phyloP scores from a whole-genome alignment of 2,888 invertebrate species.

The Germaria angustata region DNA sequence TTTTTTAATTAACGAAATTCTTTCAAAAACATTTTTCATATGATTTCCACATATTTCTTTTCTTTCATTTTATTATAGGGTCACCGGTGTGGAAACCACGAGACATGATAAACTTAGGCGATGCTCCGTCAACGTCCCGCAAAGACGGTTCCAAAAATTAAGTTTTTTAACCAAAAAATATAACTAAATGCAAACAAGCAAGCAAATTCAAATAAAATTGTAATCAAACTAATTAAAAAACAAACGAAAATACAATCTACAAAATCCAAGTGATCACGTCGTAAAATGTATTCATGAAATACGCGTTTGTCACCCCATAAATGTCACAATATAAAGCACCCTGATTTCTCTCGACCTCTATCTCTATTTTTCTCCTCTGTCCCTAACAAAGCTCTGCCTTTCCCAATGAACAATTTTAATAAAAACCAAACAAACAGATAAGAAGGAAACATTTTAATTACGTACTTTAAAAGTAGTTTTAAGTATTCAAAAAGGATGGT shows the following conservation, averaged over 20 bases:
- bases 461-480: conserved; percentile 53
- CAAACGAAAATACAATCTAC: conserved; percentile 61
- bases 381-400: conserved; percentile 34
- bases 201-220: conserved; percentile 58
- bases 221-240: conserved; percentile 50
- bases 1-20: conserved; percentile 71
- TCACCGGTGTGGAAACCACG: conserved; percentile 99
- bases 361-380: background rate
- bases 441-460: conserved; percentile 55
- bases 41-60: conserved; percentile 80
- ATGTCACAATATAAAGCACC: conserved; percentile 19
- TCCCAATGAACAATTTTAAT: conserved; percentile 49
- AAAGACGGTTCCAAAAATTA: conserved; percentile 81
- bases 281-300: background rate
- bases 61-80: conserved; percentile 87
- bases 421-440: background rate
- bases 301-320: background rate
- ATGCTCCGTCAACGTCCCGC: conserved; percentile 81
- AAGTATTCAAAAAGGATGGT: conserved; percentile 48
- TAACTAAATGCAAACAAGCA: conserved; percentile 64
- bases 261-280: conserved; percentile 42
- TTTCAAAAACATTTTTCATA: conserved; percentile 78
- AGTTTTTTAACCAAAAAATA: conserved; percentile 47
- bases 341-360: background rate
- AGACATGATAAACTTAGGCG: conserved; percentile 86